Evolutionary conservation across 2,113 vertebrate species (phyloP), one percentile per base, ranked within the genome.

Genomic region (Mormyrus iriodes): DNA sequence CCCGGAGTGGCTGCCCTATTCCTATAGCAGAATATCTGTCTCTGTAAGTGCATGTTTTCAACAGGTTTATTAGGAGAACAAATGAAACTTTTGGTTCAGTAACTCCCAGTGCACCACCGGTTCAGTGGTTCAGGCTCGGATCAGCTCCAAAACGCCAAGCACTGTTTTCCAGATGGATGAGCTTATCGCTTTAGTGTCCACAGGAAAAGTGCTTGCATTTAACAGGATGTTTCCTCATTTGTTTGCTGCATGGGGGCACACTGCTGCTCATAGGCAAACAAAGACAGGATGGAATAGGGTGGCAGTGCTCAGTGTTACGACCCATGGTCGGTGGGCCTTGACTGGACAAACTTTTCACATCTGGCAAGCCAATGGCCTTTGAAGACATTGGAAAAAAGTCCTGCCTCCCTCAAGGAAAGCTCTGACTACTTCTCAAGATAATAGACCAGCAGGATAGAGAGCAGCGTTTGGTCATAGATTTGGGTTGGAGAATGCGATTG

Each of bases 141-240:
- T 88, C 44, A 24, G 85, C 49, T 86, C 21, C 48, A 52, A 35
- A 53, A 69, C 7, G 51, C 46, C 46, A 86, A 86, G 55, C 21
- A 42, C 17, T 61, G 42, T 65, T 8, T 85, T 35, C 61, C 46
- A 39, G 44, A 55, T 52, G 55, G 44, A 4, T 58, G 61, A 61
- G 39, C 89, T 86, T 55, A 15, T 17, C n/a, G 39, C 24, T 69
- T 39, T 79, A 88, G 46, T 13, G 42, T 89, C 39, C 79, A 84
- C 51, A n/a, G 51, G 79, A 85, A 89, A 89, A 86, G 83, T 85
- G 55, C 89, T 27, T 39, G 4, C 27, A 86, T 4, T 35, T 86
- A 61, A 44, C 27, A 55, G 39, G 79, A 46, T 58, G 39, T 39
- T 52, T 85, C 55, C 58, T 49, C 53, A 85, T 42, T 86, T 89